phyloP scores from a whole-genome alignment of 1,140 invertebrate genomes.

The Grapholita molesta region DNA sequence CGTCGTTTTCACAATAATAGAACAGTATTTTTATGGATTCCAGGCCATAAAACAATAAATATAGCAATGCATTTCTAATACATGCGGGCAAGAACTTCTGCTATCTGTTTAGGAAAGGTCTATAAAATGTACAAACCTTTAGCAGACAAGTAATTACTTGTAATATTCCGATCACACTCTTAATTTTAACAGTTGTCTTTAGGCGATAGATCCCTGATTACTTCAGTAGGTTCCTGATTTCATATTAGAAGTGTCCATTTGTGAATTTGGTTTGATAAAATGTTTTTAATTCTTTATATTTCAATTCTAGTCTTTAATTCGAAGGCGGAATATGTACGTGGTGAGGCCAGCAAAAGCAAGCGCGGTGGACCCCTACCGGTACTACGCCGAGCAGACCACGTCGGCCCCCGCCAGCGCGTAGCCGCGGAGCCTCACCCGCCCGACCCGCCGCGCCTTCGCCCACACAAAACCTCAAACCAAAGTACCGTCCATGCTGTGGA shows the following conservation, averaged over 20 bases:
- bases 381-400: conserved; percentile 77
- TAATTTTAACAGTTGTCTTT: no score
- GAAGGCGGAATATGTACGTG: conserved; percentile 80
- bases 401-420: conserved; percentile 78
- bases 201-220: no score
- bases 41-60: neutral
- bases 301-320: conserved; percentile 74
- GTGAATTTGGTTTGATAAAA: neutral
- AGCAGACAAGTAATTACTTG: neutral
- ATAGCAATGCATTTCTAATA: no score
- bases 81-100: neutral
- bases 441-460: conserved; percentile 37
- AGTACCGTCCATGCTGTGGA: conserved; percentile 58
- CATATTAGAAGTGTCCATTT: no score
- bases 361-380: conserved; percentile 77
- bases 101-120: neutral
- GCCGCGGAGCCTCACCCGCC: conserved; percentile 58
- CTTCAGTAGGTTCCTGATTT: no score
- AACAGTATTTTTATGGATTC: no score
- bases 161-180: no score
- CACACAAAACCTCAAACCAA: conserved; percentile 70
- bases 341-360: conserved; percentile 77
- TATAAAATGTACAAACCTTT: neutral
- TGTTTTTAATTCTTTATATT: conserved; percentile 38
- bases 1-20: no score